A percentile compares a stretch with the other conserved stretches of the same genome.
These are phyloP conservation scores for Oceanites oceanicus DNA, from an alignment of 2,113 vertebrate species.

Conservation along the genomic window DNA sequence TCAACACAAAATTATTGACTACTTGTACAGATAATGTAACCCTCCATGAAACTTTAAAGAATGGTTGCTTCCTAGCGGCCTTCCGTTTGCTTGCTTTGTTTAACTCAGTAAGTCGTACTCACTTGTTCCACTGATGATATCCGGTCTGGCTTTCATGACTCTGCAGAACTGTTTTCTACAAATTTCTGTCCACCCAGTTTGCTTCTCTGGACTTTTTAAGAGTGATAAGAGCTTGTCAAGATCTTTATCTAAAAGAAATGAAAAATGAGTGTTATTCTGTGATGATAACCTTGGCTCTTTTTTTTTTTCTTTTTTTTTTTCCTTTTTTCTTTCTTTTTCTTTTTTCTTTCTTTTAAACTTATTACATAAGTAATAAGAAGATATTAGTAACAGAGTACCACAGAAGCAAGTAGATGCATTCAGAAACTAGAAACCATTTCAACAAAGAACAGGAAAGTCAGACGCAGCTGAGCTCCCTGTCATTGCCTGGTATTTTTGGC, in stretches of 20 bases:
- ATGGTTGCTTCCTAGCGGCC: background rate
- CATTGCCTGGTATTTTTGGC: background rate
- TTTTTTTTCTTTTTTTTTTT: too few species aligned
- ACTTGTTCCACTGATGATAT: slow-evolving; percentile 78
- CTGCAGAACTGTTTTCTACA: slow-evolving; percentile 81
- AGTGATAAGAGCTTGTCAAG: slow-evolving; percentile 75
- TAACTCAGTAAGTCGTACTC: slow-evolving; percentile 33
- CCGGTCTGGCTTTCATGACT: slow-evolving; percentile 78
- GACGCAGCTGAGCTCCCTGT: background rate
- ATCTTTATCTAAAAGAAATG: slow-evolving; percentile 78
- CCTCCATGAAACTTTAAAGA: background rate
- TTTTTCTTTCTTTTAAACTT: background rate
- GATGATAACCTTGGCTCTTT: background rate
- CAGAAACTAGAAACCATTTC: background rate
- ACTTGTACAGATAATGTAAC: background rate
- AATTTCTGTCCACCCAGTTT: slow-evolving; percentile 76
- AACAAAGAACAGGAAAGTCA: background rate
- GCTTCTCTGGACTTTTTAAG: slow-evolving; percentile 69
- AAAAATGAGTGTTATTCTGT: background rate
- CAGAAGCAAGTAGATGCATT: background rate
- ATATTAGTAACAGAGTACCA: background rate
- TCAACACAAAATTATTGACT: background rate
- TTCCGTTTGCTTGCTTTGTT: background rate
- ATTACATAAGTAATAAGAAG: background rate
- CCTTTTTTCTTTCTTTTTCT: too few species aligned